Conservation (phyloP, 2,888 invertebrate genomes). For the Cyclophora punctaria region DNA sequence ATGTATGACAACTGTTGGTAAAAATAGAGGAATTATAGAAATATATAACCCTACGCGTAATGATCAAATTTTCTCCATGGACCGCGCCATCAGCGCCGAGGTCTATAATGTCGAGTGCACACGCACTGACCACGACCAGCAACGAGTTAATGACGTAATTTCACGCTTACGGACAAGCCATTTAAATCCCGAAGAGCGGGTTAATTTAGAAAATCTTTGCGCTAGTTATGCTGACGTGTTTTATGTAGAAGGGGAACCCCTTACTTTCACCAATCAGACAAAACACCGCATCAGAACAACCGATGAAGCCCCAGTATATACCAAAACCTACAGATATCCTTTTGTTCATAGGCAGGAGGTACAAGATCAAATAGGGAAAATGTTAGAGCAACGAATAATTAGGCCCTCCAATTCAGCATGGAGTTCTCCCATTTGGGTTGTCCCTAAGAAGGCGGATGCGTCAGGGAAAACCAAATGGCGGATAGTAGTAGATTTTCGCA, state of each 20-base stretch:
- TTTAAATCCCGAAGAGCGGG: conserved; percentile 23
- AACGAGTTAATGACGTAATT: conserved; percentile 13
- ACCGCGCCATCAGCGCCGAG: conserved; percentile 13
- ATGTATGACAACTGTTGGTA: conserved; percentile 18
- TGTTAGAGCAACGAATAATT: too few relatives aligned
- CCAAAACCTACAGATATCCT: conserved; percentile 10
- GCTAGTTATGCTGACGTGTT: conserved; percentile 14
- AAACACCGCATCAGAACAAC: conserved; percentile 6
- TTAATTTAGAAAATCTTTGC: conserved; percentile 17
- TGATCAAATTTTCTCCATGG: conserved; percentile 20
- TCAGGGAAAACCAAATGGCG: conserved; percentile 8
- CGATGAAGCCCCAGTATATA: conserved; percentile 7
- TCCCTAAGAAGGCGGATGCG: not conserved
- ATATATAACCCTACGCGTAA: conserved; percentile 15
- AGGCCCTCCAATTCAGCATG: conserved; percentile 4
- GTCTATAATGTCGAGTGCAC: conserved; percentile 16
- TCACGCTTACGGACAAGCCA: conserved; percentile 25
- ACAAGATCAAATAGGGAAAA: too few relatives aligned
- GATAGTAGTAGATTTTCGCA: not conserved
- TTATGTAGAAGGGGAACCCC: conserved; percentile 12
- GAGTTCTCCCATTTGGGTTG: not conserved
- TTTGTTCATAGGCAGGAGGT: not conserved
- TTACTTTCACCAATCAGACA: not conserved
- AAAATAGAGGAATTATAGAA: conserved; percentile 20
- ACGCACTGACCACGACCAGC: conserved; percentile 6